These are phyloP conservation scores for Ceratina australensis DNA, from an alignment of 1,140 invertebrate species.

Conservation along the genomic window DNA sequence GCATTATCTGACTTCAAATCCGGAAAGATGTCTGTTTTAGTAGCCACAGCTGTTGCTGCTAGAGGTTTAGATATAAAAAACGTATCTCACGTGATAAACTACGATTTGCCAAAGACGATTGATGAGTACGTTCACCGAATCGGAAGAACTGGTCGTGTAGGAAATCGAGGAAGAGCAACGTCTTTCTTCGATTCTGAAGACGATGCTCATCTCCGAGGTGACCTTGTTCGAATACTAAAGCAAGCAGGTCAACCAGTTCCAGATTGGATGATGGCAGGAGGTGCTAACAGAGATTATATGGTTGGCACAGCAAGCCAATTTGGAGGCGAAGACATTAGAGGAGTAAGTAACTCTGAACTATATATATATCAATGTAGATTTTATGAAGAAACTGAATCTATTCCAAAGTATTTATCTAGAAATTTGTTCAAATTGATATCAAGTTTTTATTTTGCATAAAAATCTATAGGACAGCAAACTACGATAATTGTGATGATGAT, in stretches of 20 bases:
- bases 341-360: slow-evolving; percentile 58
- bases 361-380: too few relatives aligned
- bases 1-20: slow-evolving; percentile 91
- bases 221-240: slow-evolving; percentile 86
- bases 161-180: slow-evolving; percentile 93
- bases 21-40: slow-evolving; percentile 87
- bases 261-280: slow-evolving; percentile 80
- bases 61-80: slow-evolving; percentile 92
- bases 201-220: slow-evolving; percentile 82
- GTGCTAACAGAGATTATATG: slow-evolving; percentile 71
- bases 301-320: slow-evolving; percentile 70
- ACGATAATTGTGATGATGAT: slow-evolving; percentile 15
- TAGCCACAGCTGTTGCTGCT: slow-evolving; percentile 96
- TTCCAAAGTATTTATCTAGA: too few relatives aligned
- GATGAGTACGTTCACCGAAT: slow-evolving; percentile 98
- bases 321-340: slow-evolving; percentile 81
- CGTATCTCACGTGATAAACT: slow-evolving; percentile 94
- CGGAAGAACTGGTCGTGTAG: slow-evolving; percentile 95
- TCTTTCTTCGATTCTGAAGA: slow-evolving; percentile 89
- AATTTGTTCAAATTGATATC: too few relatives aligned
- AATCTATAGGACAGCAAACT: not conserved
- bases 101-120: slow-evolving; percentile 91
- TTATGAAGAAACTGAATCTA: too few relatives aligned
- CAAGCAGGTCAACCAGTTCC: slow-evolving; percentile 84
- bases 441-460: too few relatives aligned